These are phyloP conservation scores for Alentia gelatinosa DNA, from an alignment of 2,888 invertebrate species.

Conservation along the genomic window DNA sequence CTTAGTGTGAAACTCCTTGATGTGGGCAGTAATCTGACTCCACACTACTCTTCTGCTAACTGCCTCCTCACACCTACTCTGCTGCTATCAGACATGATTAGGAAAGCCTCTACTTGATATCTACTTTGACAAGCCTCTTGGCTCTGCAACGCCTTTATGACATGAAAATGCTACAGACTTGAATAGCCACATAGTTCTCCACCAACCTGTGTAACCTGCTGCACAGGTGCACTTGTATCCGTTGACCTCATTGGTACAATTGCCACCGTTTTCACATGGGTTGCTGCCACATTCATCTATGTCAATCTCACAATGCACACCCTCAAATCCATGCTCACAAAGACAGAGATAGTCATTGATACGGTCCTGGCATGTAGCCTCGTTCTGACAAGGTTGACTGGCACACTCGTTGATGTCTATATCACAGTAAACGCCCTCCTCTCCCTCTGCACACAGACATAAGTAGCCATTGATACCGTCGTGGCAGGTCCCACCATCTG, in stretches of 20 bases:
- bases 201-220: not conserved
- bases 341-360: constrained; percentile 57
- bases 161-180: too few relatives aligned
- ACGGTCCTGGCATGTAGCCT: constrained; percentile 87
- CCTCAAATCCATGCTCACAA: constrained; percentile 48
- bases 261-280: constrained; percentile 89
- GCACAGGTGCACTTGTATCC: not conserved
- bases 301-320: constrained; percentile 85
- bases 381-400: constrained; percentile 96
- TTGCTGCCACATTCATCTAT: constrained; percentile 90
- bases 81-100: too few relatives aligned
- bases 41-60: too few relatives aligned
- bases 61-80: too few relatives aligned
- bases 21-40: too few relatives aligned
- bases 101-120: too few relatives aligned
- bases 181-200: too few relatives aligned
- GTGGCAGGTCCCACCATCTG: constrained; percentile 84
- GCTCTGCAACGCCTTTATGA: too few relatives aligned
- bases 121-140: too few relatives aligned
- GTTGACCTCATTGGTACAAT: constrained; percentile 61
- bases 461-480: constrained; percentile 57
- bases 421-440: constrained; percentile 57
- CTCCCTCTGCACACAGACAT: constrained; percentile 61
- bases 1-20: too few relatives aligned
- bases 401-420: constrained; percentile 80